Percentiles rank a stretch among this genome's conserved stretches.
phyloP scores from a whole-genome alignment of 2,797 vertebrate species.

The Streptopelia turtur region DNA sequence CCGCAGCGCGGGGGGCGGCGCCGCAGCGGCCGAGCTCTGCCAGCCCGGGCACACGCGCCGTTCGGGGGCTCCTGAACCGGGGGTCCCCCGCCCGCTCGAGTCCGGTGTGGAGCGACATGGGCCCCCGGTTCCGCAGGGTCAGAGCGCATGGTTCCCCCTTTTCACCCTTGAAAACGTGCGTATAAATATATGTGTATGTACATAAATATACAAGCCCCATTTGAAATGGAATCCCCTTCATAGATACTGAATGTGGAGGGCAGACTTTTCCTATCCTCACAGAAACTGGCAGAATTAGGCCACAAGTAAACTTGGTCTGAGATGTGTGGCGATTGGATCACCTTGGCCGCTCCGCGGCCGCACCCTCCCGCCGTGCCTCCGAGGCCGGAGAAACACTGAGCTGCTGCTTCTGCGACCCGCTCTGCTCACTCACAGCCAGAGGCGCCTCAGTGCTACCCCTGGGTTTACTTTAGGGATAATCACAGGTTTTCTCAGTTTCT shows the following conservation, averaged over 20 bases:
- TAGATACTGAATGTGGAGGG: neutral
- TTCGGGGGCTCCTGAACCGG: neutral
- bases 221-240: neutral
- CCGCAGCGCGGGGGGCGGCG: neutral
- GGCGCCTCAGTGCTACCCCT: neutral
- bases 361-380: neutral
- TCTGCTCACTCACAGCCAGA: neutral
- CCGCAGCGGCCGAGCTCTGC: neutral
- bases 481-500: neutral
- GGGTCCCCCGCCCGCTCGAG: fast-evolving
- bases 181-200: no score
- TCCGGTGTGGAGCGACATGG: neutral
- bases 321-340: neutral
- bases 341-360: neutral
- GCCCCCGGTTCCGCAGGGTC: neutral
- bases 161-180: neutral
- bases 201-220: no score
- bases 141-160: neutral
- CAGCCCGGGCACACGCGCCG: fast-evolving
- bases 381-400: neutral
- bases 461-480: neutral
- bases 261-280: neutral
- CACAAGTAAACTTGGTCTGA: neutral
- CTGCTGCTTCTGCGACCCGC: neutral
- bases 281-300: neutral